Percentiles rank a stretch among this genome's conserved stretches.
Conservation (phyloP, 2,888 invertebrate genomes). For the Seira ritae region DNA sequence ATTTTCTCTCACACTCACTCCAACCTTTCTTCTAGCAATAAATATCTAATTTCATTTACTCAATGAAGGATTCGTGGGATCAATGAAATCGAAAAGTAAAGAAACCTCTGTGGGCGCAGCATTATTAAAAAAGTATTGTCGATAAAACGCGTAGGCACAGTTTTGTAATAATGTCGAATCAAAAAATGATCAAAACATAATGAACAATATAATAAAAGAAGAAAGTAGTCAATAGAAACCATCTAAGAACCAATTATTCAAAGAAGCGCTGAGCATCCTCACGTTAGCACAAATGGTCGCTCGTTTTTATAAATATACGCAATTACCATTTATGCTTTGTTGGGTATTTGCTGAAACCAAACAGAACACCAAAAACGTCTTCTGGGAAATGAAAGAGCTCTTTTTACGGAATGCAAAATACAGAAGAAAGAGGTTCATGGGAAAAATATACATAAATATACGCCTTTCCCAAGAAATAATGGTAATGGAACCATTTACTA, state of each 20-base stretch:
- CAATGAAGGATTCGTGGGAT: background rate
- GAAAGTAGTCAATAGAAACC: too few relatives aligned
- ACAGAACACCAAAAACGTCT: background rate
- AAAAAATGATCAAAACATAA: background rate
- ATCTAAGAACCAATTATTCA: too few relatives aligned
- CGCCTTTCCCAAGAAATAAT: background rate
- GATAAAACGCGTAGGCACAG: too few relatives aligned
- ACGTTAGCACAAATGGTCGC: too few relatives aligned
- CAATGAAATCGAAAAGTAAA: background rate
- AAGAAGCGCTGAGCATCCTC: too few relatives aligned
- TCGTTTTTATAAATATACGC: too few relatives aligned
- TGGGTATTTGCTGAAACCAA: too few relatives aligned
- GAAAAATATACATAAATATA: background rate
- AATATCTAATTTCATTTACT: background rate
- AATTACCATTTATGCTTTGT: too few relatives aligned
- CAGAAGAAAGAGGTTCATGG: background rate
- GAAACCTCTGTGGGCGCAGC: background rate
- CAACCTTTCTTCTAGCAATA: background rate
- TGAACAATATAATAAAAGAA: too few relatives aligned
- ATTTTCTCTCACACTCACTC: constrained; percentile 12
- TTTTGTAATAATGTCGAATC: background rate
- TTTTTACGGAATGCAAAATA: background rate
- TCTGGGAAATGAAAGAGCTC: background rate
- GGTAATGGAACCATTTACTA: background rate
- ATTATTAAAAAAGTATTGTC: background rate